phyloP scores from a whole-genome alignment of 2,888 invertebrate species.

The Odontothrips loti region DNA sequence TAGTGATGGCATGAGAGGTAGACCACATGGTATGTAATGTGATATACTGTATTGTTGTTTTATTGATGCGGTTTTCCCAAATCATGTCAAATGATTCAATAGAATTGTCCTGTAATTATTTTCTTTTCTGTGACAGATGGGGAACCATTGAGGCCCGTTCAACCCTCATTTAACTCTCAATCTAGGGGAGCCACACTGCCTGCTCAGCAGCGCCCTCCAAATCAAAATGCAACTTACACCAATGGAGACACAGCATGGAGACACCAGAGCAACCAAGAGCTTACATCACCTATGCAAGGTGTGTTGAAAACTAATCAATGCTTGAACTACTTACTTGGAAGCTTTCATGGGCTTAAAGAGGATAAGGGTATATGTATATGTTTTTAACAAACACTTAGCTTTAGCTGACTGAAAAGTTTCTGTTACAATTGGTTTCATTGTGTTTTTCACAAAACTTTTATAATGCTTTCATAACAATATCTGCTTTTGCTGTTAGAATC shows the following conservation, averaged over 20 bases:
- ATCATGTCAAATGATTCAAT: too few relatives aligned
- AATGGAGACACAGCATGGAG: constrained; percentile 45
- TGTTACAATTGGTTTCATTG: not conserved
- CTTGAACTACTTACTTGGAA: not conserved
- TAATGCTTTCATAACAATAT: constrained; percentile 30
- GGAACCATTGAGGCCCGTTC: constrained; percentile 40
- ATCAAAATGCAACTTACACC: constrained; percentile 27
- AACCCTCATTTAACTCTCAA: constrained; percentile 44
- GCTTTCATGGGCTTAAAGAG: not conserved
- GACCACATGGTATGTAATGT: not conserved
- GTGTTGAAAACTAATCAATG: constrained; percentile 27
- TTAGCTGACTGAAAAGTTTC: not conserved
- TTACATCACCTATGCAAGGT: constrained; percentile 39
- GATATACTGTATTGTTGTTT: not conserved
- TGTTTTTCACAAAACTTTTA: constrained; percentile 19
- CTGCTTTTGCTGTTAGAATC: constrained; percentile 49
- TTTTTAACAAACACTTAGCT: too few relatives aligned
- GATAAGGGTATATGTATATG: too few relatives aligned
- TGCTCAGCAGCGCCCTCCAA: not conserved
- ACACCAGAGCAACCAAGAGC: constrained; percentile 42
- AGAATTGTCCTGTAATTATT: too few relatives aligned
- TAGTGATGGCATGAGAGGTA: constrained; percentile 30
- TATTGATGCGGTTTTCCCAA: too few relatives aligned
- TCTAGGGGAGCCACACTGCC: constrained; percentile 33
- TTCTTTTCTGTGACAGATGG: constrained; percentile 20